Conservation (phyloP, 2,797 vertebrate genomes). For the Miichthys miiuy region DNA sequence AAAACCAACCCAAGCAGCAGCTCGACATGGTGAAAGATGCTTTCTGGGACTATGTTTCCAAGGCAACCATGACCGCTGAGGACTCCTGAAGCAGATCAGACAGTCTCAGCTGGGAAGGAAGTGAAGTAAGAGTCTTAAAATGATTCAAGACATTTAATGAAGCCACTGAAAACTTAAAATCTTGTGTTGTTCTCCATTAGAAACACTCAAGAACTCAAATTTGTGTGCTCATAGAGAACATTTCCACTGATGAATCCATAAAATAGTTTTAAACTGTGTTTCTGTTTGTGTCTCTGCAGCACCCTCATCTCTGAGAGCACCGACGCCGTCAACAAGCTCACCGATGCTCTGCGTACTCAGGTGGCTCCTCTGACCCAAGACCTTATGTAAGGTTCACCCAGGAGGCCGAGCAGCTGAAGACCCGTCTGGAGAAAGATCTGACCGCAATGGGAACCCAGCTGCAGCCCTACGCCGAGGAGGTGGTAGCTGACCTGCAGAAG, state of each 20-base stretch:
- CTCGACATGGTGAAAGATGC: constrained; percentile 80
- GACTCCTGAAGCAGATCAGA: constrained; percentile 76
- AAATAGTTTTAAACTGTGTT: neutral
- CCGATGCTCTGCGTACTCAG: constrained; percentile 49
- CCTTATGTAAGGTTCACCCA: constrained; percentile 68
- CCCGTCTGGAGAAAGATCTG: constrained; percentile 73
- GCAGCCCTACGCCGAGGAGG: constrained; percentile 64
- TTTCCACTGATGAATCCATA: neutral
- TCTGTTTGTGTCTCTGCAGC: constrained; percentile 64
- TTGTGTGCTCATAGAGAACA: neutral
- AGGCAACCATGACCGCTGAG: constrained; percentile 69
- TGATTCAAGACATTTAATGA: neutral
- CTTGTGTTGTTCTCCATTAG: neutral
- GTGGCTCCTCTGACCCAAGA: constrained; percentile 72
- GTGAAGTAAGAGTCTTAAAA: constrained; percentile 79
- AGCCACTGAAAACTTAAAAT: neutral
- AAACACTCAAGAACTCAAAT: neutral
- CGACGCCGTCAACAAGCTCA: constrained; percentile 59
- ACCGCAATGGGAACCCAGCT: constrained; percentile 33
- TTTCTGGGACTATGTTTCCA: constrained; percentile 84
- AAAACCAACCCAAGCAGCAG: constrained; percentile 49
- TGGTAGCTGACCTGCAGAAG: constrained; percentile 60
- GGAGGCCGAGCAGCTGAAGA: constrained; percentile 75
- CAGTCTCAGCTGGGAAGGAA: constrained; percentile 77
- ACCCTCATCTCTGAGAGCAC: constrained; percentile 71